Base-by-base conservation (phyloP, 2,113 vertebrate genomes). In the Cepphus grylle region DNA sequence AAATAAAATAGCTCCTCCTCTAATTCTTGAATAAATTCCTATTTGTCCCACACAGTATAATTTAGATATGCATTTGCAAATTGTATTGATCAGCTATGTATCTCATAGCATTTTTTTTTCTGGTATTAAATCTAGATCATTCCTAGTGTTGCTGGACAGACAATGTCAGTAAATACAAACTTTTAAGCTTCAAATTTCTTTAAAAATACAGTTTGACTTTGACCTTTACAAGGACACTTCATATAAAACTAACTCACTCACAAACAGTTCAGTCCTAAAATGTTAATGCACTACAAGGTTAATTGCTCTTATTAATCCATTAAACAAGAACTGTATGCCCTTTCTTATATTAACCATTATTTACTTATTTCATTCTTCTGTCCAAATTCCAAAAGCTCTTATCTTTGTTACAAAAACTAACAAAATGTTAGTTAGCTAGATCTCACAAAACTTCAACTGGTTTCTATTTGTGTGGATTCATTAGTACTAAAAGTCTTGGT, bases 281-380 rank as follows among this genome's bases (percentile, higher is more conserved):
- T 97, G 94, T 93, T 95, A 96, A 96, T 96, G 93, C 62, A 86
- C 62, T 85, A 58, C 87, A 94, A 96, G 92, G 93, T 97, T 96
- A 97, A 96, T 96, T 93, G 92, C 53, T 93, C 74, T 90, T 96
- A 96, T 96, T 96, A 97, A 96, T 94, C 90, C 90, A 93, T 97
- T 92, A 97, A 94, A 93, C 29, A 62, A 86, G 90, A 95, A 97
- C 93, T 5, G 11, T 36, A 73, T 92, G 96, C 92, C 93, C 93
- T 95, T 96, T 96, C 70, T 91, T 90, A 62, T 90, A 93, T 92
- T 88, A 95, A 93, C 92, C 78, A 91, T 86, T 93, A 96, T 96
- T 96, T 97, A 93, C 93, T 94, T 97, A 70, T 85, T 87, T 89
- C 32, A 40, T 87, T 93, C 93, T 91, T 86, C 61, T 16, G 45